Evolutionary conservation across 2,797 vertebrate species (phyloP), one percentile per base, ranked within the genome.

Genomic region (Danio jaintianensis): DNA sequence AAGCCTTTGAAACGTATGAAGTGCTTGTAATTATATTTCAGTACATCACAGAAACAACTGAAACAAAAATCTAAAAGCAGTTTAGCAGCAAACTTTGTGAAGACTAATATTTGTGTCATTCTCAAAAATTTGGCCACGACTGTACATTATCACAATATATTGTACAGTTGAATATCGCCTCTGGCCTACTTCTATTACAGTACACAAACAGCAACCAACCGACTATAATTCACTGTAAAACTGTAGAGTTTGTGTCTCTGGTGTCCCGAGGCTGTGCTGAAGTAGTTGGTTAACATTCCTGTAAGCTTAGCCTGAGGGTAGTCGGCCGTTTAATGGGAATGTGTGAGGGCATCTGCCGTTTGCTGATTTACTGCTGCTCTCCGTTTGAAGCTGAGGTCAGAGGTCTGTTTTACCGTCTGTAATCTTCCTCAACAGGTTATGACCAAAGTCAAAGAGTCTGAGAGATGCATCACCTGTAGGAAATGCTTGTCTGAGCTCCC

Each of bases 331-430:
- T 92, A 77, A 92, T 93, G 95, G 20, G 68, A 79, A 63, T 38
- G 15, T 70, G n/a, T 70, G 15, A 69, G 66, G 56, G 56, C 66
- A 70, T 42, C 78, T 73, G 68, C 22, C 94, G 85, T 89, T 84
- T 89, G 87, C 90, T 98, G 96, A 98, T 99, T 98, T 98, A 98
- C 95, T 96, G 91, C 82, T 42, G 48, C 77, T 5, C 55, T 6
- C 12, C 88, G 87, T 93, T 94, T 92, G 92, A 97, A 96, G 95
- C 36, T 94, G 91, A 92, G 95, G 96, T 95, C 96, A 93, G 93
- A 94, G 96, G 96, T 98, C 97, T 95, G 93, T 95, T 90, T 93
- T 63, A 92, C 93, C 93, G 93, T 94, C 95, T 97, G 95, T 97
- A 95, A 98, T 98, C 96, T 96, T 94, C 93, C 84, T 83, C 84